Base-by-base conservation (phyloP, 2,888 invertebrate genomes). In the Mermis nigrescens region DNA sequence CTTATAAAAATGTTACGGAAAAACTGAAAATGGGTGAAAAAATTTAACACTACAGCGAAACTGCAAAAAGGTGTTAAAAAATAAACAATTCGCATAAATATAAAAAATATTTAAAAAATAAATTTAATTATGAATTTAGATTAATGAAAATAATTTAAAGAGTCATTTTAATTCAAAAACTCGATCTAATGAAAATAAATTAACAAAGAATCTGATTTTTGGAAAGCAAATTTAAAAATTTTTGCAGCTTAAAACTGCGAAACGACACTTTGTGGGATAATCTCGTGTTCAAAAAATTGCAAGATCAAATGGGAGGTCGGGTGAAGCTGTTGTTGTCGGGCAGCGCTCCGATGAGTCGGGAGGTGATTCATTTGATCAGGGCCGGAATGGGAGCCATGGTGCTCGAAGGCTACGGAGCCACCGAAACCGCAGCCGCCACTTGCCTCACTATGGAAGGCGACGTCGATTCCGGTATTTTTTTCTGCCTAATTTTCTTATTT, bases 321-420 rank as follows among this genome's bases (percentile, higher is more conserved):
- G 72, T 75, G 2, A 66, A 70, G 57, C 64, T 75, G 29, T 72
- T 76, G 64, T 69, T 75, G 46, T 75, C 76, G 1, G 94, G 92
- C 0, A 91, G 92, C 1, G 95, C 95, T 0, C 95, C 95, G 0
- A 79, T 94, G 57, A 87, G 91, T 55, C 89, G 87, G 58, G 87
- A 85, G 72, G 91, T 95, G 22, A 80, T 95, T 46, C 90, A 88
- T 19, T 95, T 98, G 73, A 82, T 86, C 63, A 81, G 95, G 63
- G 89, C 88, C 73, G 87, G 92, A 28, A 81, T 94, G 58, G 89
- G 90, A 32, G 45, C 38, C 27, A 4, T 56, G 15, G 70, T 73
- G 1, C 65, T 73, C 27, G 73, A 73, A 61, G 65, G 72, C 28
- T 72, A 73, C 61, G 73, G 73, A 4, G 72, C 72, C 62, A 72